These are phyloP conservation scores for Crocuta crocuta DNA, from an alignment of 2,113 vertebrate species.

Conservation along the genomic window DNA sequence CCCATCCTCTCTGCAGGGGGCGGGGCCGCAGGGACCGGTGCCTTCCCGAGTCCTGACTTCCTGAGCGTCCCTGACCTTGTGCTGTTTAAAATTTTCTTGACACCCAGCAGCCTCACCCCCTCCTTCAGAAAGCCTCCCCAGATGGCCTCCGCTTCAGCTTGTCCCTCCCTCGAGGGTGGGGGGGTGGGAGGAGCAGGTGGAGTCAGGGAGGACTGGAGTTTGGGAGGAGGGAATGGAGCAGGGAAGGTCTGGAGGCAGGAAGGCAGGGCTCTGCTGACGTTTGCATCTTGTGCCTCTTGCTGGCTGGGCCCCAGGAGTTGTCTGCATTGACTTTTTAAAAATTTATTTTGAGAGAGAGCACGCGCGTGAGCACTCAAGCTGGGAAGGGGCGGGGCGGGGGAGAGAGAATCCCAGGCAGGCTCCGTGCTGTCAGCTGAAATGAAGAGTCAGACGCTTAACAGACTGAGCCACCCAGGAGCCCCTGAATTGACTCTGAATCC, in stretches of 20 bases:
- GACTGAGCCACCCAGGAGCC: too few species aligned
- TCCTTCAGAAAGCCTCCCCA: not conserved
- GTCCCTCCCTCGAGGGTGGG: not conserved
- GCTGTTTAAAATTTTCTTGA: not conserved
- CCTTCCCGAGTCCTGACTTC: not conserved
- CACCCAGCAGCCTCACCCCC: not conserved
- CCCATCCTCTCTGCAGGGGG: accelerated
- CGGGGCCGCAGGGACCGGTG: accelerated
- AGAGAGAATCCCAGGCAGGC: too few species aligned
- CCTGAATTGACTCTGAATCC: not conserved
- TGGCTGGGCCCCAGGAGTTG: not conserved
- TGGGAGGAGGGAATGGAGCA: not conserved
- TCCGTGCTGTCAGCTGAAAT: too few species aligned
- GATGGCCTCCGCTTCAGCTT: not conserved
- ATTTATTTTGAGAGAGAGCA: too few species aligned
- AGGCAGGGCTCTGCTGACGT: not conserved
- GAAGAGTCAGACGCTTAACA: too few species aligned
- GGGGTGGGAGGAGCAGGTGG: not conserved
- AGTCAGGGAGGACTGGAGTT: not conserved
- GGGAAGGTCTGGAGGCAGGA: not conserved
- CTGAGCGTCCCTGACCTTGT: not conserved
- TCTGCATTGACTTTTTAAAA: not conserved
- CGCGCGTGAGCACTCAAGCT: too few species aligned
- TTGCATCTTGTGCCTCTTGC: not conserved
- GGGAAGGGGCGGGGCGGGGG: too few species aligned